Evolutionary conservation across 2,113 vertebrate genomes (phyloP).

Genomic region (Atractosteus spatula): DNA sequence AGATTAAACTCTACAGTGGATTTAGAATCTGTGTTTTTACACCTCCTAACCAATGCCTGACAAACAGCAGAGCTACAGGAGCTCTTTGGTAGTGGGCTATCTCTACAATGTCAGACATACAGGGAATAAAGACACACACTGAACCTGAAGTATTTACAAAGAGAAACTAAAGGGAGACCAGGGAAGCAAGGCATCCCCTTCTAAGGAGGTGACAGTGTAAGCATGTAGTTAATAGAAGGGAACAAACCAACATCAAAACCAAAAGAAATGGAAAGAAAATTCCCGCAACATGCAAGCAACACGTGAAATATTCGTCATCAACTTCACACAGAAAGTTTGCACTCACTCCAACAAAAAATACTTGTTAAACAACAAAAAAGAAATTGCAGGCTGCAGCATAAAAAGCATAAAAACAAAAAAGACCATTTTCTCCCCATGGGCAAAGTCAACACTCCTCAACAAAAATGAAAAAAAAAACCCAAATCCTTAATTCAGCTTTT

Average conservation of each 20-base stretch:
- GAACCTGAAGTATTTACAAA: conserved; percentile 7
- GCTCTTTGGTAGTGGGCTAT: conserved; percentile 9
- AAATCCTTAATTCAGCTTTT: conserved; percentile 78
- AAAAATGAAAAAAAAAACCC: conserved; percentile 77
- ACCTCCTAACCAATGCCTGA: conserved; percentile 18
- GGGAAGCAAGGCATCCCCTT: conserved; percentile 22
- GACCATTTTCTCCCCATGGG: conserved; percentile 75
- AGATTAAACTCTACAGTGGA: background rate
- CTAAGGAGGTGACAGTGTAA: conserved; percentile 63
- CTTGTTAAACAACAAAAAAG: conserved; percentile 49
- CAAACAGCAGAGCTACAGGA: conserved; percentile 26
- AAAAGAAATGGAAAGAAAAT: conserved; percentile 47
- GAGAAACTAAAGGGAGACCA: conserved; percentile 11
- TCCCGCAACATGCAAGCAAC: conserved; percentile 77
- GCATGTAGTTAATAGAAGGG: conserved; percentile 67
- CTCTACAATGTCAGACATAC: conserved; percentile 22
- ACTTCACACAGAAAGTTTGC: conserved; percentile 77
- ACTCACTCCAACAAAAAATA: conserved; percentile 83
- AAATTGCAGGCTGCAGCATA: conserved; percentile 73
- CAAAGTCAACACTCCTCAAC: conserved; percentile 86
- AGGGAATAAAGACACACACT: conserved; percentile 26
- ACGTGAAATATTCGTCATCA: conserved; percentile 67
- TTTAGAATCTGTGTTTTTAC: background rate
- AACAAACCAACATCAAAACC: conserved; percentile 59
- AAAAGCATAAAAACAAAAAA: conserved; percentile 67